A percentile compares a stretch with the other conserved stretches of the same genome.
These are phyloP conservation scores for Aythya baeri DNA, from an alignment of 2,113 vertebrate genomes.

Conservation along the genomic window DNA sequence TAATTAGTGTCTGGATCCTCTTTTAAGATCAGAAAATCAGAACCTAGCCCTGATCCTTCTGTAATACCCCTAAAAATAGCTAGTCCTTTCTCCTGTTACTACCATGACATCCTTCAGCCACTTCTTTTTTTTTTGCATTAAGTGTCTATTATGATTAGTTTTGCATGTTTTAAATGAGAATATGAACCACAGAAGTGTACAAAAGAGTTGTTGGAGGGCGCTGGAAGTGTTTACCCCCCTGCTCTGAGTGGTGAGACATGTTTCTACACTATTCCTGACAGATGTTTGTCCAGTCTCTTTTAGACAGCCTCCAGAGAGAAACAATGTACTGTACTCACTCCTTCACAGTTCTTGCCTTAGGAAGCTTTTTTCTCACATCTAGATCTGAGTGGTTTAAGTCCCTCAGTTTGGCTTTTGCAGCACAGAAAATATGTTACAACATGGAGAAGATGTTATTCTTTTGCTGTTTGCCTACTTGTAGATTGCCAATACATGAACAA, in stretches of 20 bases:
- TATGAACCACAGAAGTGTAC: neutral
- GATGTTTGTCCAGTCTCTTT: neutral
- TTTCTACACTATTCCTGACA: neutral
- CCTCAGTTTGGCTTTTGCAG: neutral
- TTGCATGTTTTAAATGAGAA: neutral
- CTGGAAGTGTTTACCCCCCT: neutral
- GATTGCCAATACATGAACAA: neutral
- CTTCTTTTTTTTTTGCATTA: neutral
- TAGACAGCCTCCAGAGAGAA: neutral
- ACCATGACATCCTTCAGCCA: neutral
- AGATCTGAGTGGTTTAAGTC: neutral
- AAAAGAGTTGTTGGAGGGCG: neutral
- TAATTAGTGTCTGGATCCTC: neutral
- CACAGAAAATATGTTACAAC: neutral
- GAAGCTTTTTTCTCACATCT: neutral
- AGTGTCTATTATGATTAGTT: neutral
- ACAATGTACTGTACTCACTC: too few species aligned
- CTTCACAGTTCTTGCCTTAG: neutral
- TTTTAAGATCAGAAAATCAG: neutral
- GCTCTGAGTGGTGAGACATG: neutral
- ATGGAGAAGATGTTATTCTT: neutral
- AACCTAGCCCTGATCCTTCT: neutral
- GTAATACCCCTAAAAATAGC: neutral
- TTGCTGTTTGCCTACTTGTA: neutral
- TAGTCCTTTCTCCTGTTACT: neutral